Conservation (phyloP, 1,140 invertebrate genomes). For the Bursaphelenchus mucronatus region DNA sequence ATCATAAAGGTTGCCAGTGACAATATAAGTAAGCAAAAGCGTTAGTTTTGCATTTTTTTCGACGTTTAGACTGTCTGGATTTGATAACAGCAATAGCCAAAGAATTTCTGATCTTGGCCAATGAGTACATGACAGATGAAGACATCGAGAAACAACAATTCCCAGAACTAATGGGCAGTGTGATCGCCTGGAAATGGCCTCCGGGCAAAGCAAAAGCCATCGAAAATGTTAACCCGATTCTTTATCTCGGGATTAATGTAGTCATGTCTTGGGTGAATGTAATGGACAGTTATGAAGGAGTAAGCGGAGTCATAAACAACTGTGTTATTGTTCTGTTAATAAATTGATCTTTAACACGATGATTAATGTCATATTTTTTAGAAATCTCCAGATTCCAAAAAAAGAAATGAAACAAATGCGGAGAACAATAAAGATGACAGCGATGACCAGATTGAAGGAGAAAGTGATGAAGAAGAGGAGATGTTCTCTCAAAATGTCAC, state of each 20-base stretch:
- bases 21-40: slow-evolving; percentile 9
- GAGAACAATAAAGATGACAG: background rate
- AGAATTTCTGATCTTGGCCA: slow-evolving; percentile 13
- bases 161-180: slow-evolving; percentile 12
- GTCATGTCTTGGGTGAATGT: slow-evolving; percentile 9
- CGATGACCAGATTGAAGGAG: background rate
- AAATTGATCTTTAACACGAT: too few relatives aligned
- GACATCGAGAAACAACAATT: background rate
- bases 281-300: slow-evolving; percentile 9
- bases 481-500: background rate
- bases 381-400: background rate
- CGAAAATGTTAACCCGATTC: slow-evolving; percentile 9
- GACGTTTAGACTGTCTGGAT: background rate
- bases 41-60: background rate
- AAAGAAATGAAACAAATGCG: background rate
- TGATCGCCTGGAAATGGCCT: slow-evolving; percentile 11
- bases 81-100: slow-evolving; percentile 3
- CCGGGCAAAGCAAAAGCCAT: slow-evolving; percentile 19
- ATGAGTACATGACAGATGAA: slow-evolving; percentile 8
- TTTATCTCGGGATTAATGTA: slow-evolving; percentile 3
- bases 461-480: slow-evolving; percentile 5
- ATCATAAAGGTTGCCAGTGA: slow-evolving; percentile 5
- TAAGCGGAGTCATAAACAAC: background rate
- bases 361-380: background rate
- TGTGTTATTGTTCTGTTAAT: too few relatives aligned